phyloP scores from a whole-genome alignment of 2,888 invertebrate genomes.

The Heterodera filipjevi region DNA sequence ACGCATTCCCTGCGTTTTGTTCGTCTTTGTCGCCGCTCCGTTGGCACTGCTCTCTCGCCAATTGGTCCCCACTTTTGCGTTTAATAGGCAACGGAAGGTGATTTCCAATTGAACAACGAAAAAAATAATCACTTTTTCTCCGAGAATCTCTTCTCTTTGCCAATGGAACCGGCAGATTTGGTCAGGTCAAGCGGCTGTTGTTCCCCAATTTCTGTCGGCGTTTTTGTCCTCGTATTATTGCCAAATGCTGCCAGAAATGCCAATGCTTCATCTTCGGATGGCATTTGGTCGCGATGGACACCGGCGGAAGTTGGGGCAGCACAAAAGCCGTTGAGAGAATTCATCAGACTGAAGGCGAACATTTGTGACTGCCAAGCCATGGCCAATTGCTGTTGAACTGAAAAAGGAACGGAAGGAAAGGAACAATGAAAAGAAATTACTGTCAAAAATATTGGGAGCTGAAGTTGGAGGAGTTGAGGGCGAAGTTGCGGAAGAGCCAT shows the following conservation, averaged over 20 bases:
- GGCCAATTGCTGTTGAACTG: conserved; percentile 17
- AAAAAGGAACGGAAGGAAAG: background rate
- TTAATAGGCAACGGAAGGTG: background rate
- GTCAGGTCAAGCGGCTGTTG: conserved; percentile 27
- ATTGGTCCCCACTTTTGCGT: background rate
- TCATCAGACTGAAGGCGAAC: conserved; percentile 33
- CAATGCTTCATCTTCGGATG: conserved; percentile 22
- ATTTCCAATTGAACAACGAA: background rate
- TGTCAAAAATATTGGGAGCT: background rate
- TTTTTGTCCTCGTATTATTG: background rate
- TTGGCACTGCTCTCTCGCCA: background rate
- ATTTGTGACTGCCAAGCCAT: conserved; percentile 38
- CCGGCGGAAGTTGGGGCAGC: background rate
- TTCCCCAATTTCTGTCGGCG: conserved; percentile 8
- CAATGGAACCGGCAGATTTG: background rate
- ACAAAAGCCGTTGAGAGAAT: conserved; percentile 11
- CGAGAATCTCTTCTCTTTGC: background rate
- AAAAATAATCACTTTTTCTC: background rate
- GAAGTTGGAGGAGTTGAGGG: conserved; percentile 14
- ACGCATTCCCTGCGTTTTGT: background rate
- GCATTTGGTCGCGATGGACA: conserved; percentile 2
- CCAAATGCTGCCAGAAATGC: conserved; percentile 9
- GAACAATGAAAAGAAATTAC: background rate
- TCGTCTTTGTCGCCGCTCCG: background rate
- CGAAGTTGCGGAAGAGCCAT: background rate